A percentile compares a stretch with the other conserved stretches of the same genome.
Evolutionary conservation across 2,113 vertebrate genomes (phyloP).

Genomic region (Megaptera novaeangliae): DNA sequence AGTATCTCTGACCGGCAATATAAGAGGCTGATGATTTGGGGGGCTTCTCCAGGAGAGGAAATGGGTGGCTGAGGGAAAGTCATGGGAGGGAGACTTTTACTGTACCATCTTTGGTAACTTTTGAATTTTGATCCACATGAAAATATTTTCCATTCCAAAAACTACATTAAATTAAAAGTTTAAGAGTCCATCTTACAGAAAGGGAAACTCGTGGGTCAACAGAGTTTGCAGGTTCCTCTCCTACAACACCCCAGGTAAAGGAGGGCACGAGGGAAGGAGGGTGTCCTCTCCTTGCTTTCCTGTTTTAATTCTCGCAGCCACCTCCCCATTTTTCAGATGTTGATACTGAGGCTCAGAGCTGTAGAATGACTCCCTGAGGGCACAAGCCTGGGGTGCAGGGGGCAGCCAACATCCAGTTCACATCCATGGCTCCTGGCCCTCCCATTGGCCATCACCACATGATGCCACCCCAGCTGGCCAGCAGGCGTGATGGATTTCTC

Average conservation of each 20-base stretch:
- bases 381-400: background rate
- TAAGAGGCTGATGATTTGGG: background rate
- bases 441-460: background rate
- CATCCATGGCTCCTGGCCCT: background rate
- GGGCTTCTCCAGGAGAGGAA: background rate
- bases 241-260: background rate
- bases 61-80: background rate
- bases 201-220: background rate
- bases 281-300: background rate
- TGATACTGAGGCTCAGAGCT: background rate
- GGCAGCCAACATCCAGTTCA: background rate
- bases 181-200: background rate
- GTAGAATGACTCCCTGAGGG: background rate
- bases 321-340: background rate
- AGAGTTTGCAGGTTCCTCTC: background rate
- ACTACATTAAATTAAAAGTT: background rate
- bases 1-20: rapidly evolving
- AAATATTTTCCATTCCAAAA: background rate
- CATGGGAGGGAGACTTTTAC: background rate
- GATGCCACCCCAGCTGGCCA: background rate
- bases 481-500: background rate
- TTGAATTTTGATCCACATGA: background rate
- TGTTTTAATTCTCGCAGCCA: background rate
- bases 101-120: background rate
- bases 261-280: background rate